Base-by-base conservation (phyloP, 2,797 vertebrate genomes). In the Siniperca undulata region DNA sequence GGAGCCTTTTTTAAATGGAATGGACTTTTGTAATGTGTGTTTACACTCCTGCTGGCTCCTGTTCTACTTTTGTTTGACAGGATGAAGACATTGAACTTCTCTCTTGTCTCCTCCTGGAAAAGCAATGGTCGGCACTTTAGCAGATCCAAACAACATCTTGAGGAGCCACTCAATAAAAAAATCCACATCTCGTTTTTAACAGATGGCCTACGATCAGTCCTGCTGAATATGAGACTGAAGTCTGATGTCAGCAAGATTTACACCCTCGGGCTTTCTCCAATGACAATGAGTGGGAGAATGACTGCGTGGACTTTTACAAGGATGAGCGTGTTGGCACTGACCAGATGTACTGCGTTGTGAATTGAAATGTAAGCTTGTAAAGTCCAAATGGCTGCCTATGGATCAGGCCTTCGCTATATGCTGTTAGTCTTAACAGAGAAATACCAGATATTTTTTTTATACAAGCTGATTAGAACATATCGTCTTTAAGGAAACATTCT, bases 401-500 rank as follows among this genome's bases (percentile, higher is more conserved):
- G 71, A 79, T 80, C 83, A 84, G 70, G 48, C 46, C 74, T 74
- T 67, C 20, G 4, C 79, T 83, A 73, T 72, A 78, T 66, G 59
- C 56, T 76, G 27, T 78, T 68, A 55, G 78, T 77, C 61, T 77
- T 71, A 67, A 78, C 58, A 74, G 82, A 91, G 71, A 78, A 85
- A 86, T 82, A 78, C 60, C 78, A 88, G 53, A 58, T 3, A 59
- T 64, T 82, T 81, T 77, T 85, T 60, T 5, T 74, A 82, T 72
- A 19, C 56, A 50, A 60, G 58, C 70, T 77, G 75, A 93, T 93
- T 91, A 77, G 77, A 89, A 88, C 76, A 79, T 62, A 76, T 83
- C 30, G 30, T 86, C 74, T 86, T 52, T 76, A 77, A 76, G 44
- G 67, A 90, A 91, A 91, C 86, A 87, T 91, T 94, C 90, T 90